phyloP scores from a whole-genome alignment of 2,113 vertebrate genomes.

The Mormyrus iriodes region DNA sequence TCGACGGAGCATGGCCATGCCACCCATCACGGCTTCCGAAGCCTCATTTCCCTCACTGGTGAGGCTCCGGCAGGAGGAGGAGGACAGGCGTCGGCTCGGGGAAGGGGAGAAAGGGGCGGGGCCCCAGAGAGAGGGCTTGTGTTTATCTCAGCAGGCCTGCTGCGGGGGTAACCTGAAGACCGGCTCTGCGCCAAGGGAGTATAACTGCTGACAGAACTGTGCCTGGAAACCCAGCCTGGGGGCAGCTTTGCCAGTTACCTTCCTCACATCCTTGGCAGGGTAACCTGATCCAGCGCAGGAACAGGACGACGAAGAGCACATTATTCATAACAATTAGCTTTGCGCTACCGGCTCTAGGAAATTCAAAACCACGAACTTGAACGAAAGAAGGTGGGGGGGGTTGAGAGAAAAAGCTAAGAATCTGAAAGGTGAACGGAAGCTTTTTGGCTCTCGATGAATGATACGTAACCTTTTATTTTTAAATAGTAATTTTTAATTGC shows the following conservation, averaged over 20 bases:
- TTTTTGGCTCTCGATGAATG: neutral
- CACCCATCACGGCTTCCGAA: neutral
- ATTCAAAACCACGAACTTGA: neutral
- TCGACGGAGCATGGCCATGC: neutral
- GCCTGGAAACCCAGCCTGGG: slow-evolving; percentile 36
- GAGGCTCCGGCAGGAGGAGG: slow-evolving; percentile 24
- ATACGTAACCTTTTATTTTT: neutral
- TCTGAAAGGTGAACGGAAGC: neutral
- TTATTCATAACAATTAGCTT: slow-evolving; percentile 18
- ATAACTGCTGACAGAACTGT: slow-evolving; percentile 53
- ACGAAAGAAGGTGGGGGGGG: neutral
- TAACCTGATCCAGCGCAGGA: slow-evolving; percentile 7
- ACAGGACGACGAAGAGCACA: neutral
- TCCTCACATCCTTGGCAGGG: slow-evolving; percentile 17
- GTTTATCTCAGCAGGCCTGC: slow-evolving; percentile 48
- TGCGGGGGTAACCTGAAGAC: slow-evolving; percentile 59
- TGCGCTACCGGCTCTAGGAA: neutral
- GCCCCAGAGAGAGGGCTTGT: slow-evolving; percentile 26
- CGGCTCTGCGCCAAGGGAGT: slow-evolving; percentile 54
- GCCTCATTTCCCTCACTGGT: neutral
- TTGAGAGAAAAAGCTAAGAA: neutral
- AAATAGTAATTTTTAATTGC: neutral
- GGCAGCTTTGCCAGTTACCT: slow-evolving; percentile 24
- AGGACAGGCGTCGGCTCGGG: slow-evolving; percentile 40
- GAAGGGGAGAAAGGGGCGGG: slow-evolving; percentile 28